phyloP scores from a whole-genome alignment of 2,113 vertebrate species.

The Todiramphus saurophagus region DNA sequence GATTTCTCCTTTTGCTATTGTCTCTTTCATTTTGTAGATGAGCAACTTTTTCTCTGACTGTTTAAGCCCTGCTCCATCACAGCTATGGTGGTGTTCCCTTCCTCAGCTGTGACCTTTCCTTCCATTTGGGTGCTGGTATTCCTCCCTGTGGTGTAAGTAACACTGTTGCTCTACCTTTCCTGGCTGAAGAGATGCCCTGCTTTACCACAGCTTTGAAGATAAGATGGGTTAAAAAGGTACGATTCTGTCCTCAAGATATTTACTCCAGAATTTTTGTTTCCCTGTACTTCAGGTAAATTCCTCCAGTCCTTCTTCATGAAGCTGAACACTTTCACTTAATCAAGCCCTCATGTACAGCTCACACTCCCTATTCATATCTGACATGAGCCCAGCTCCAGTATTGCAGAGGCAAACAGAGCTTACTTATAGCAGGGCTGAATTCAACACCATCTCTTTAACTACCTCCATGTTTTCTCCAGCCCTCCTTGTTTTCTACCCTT shows the following conservation, averaged over 20 bases:
- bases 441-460: not conserved
- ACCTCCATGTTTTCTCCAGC: not conserved
- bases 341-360: not conserved
- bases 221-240: not conserved
- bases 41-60: not conserved
- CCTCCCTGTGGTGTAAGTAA: not conserved
- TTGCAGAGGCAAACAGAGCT: not conserved
- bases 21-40: not conserved
- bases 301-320: not conserved
- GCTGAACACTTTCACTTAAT: not conserved
- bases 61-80: not conserved
- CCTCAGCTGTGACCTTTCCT: not conserved
- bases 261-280: not conserved
- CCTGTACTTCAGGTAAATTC: not conserved
- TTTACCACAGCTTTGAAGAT: not conserved
- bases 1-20: not conserved
- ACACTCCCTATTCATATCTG: not conserved
- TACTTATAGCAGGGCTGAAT: not conserved
- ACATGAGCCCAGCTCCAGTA: not conserved
- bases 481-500: not conserved
- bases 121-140: not conserved
- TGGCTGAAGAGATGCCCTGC: not conserved
- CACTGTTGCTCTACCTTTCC: not conserved
- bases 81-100: not conserved
- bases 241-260: not conserved